Evolutionary conservation across 1,140 invertebrate genomes (phyloP).

Genomic region (Drosophila persimilis): DNA sequence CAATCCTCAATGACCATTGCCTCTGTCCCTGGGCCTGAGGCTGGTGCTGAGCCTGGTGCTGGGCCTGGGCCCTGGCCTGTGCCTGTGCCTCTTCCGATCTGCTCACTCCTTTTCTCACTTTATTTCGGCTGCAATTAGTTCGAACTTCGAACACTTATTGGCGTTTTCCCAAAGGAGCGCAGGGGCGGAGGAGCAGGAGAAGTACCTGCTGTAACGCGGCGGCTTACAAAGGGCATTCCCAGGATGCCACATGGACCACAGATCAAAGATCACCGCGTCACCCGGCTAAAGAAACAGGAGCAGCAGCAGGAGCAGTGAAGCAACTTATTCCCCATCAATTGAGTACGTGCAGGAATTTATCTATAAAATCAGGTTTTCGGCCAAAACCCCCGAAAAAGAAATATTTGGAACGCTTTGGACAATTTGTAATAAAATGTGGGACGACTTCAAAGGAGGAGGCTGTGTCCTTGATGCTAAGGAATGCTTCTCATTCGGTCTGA

Average conservation of each 20-base stretch:
- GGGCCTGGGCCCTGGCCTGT: background rate
- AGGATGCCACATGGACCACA: constrained; percentile 55
- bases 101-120: constrained; percentile 36
- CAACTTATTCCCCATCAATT: constrained; percentile 61
- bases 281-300: constrained; percentile 56
- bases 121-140: constrained; percentile 65
- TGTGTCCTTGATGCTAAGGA: constrained; percentile 45
- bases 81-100: background rate
- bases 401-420: constrained; percentile 49
- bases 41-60: background rate
- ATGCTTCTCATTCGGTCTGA: background rate
- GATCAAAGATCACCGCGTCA: constrained; percentile 78
- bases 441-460: constrained; percentile 23
- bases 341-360: constrained; percentile 67
- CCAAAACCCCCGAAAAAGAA: constrained; percentile 10
- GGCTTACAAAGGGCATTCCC: constrained; percentile 77
- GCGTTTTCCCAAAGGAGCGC: constrained; percentile 60
- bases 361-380: constrained; percentile 74
- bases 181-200: background rate
- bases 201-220: constrained; percentile 69
- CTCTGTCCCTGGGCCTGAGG: background rate
- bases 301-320: constrained; percentile 36
- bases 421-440: constrained; percentile 59
- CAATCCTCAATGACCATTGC: constrained; percentile 58
- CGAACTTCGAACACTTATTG: constrained; percentile 80